Base-by-base conservation (phyloP, 2,113 vertebrate species). In the Ailurus styani region DNA sequence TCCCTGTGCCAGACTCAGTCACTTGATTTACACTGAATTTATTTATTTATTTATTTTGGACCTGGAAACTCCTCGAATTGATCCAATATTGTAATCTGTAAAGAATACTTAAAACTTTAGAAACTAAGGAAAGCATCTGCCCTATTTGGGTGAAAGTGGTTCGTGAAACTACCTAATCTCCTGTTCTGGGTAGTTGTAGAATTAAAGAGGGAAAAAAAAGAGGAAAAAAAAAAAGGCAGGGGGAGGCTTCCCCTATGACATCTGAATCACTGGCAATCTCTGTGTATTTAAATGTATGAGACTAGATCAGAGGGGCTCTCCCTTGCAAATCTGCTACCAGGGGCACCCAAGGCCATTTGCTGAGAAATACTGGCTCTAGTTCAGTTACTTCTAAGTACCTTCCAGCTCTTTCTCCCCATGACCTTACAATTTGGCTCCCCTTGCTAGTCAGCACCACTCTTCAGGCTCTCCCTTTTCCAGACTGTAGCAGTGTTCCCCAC, bases 381-480 rank as follows among this genome's bases (percentile, higher is more conserved):
- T n/a, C 86, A 87, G 45, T 84, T 93, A 20, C 42, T 57, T 94
- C 83, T 64, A 83, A 89, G 86, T 42, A 87, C 70, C 78, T 54
- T 91, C 45, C 60, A 96, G 72, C 47, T 95, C 60, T 77, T 90
- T 93, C 78, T 54, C 92, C 86, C 90, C 62, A 84, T 70, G 97
- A 97, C 73, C 83, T 86, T 88, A 95, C 75, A 37, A 83, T 89
- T 78, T 96, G 95, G 91, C 93, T 93, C 7, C 57, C 37, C 23
- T 45, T 68, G 18, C 37, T 45, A 55, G 77, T 66, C 55, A n/a
- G 70, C 68, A 81, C 40, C 4, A 10, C 15, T 90, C 73, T 90
- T 82, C 78, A 90, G 73, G 72, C 78, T 89, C 50, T 96, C 75
- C 68, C 84, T 55, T 79, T 93, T 95, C 93, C 90, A 82, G 73